phyloP scores from a whole-genome alignment of 1,140 invertebrate genomes.

The Stegodyphus dumicola region DNA sequence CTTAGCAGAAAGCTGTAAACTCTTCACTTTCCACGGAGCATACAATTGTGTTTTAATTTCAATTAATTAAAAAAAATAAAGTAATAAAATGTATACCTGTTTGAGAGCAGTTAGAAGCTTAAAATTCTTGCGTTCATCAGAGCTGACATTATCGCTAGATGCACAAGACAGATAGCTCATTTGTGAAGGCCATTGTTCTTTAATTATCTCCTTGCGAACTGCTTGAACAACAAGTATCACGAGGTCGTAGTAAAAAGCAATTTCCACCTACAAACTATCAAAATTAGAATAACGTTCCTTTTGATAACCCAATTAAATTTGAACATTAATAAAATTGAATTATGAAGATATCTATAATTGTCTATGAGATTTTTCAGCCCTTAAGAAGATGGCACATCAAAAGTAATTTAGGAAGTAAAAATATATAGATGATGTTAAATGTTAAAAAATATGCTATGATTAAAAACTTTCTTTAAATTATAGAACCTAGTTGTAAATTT shows the following conservation, averaged over 20 bases:
- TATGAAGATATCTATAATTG: too few species aligned
- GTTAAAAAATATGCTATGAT: too few species aligned
- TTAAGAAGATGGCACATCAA: too few species aligned
- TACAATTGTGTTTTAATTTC: not conserved
- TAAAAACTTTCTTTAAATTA: too few species aligned
- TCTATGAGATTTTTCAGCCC: too few species aligned
- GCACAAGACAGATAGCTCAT: constrained; percentile 52
- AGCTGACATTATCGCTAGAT: constrained; percentile 10
- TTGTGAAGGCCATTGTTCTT: constrained; percentile 24
- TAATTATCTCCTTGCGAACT: constrained; percentile 24
- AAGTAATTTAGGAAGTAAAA: too few species aligned
- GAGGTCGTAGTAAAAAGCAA: constrained; percentile 63
- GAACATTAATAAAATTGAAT: too few species aligned
- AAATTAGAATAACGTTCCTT: too few species aligned
- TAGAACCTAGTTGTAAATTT: too few species aligned
- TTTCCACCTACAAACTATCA: constrained; percentile 54
- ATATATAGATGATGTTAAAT: too few species aligned
- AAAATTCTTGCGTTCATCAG: constrained; percentile 30
- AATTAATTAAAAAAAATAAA: not conserved
- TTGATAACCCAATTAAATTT: too few species aligned
- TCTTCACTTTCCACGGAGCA: not conserved
- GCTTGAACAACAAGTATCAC: constrained; percentile 37
- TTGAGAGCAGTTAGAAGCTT: constrained; percentile 45
- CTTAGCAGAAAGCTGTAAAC: not conserved
- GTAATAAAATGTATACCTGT: constrained; percentile 27